Evolutionary conservation across 1,140 invertebrate genomes (phyloP).

Genomic region (Drosophila virilis): DNA sequence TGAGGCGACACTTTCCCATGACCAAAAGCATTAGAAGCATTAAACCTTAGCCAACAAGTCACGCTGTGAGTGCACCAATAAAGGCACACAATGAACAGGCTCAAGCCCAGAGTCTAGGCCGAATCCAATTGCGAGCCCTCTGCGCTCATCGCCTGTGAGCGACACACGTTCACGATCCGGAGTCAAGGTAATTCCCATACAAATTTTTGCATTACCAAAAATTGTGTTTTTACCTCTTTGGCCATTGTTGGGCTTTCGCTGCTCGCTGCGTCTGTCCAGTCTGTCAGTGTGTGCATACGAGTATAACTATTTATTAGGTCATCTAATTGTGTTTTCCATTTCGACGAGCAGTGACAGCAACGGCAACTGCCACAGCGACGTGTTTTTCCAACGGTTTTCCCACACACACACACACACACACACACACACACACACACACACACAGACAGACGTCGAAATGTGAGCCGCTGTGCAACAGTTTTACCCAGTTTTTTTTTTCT

Average conservation of each 20-base stretch:
- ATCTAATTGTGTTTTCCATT: slow-evolving; percentile 83
- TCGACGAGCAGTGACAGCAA: slow-evolving; percentile 50
- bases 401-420: slow-evolving; percentile 46
- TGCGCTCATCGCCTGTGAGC: slow-evolving; percentile 4
- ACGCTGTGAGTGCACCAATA: slow-evolving; percentile 75
- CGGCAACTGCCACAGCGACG: slow-evolving; percentile 27
- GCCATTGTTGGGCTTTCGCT: slow-evolving; percentile 45
- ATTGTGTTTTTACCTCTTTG: slow-evolving; percentile 54
- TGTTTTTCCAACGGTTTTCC: slow-evolving; percentile 75
- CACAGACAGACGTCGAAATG: slow-evolving; percentile 7
- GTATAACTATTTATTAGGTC: slow-evolving; percentile 76
- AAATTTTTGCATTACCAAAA: slow-evolving; percentile 73
- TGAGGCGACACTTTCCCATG: slow-evolving; percentile 68
- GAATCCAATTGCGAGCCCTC: slow-evolving; percentile 30
- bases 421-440: slow-evolving; percentile 8
- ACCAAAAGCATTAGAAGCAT: slow-evolving; percentile 64
- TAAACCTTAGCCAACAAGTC: slow-evolving; percentile 54
- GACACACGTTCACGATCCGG: slow-evolving; percentile 62
- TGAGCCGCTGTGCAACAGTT: slow-evolving; percentile 18
- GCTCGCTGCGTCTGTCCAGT: slow-evolving; percentile 14
- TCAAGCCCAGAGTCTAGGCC: slow-evolving; percentile 13
- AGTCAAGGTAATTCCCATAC: slow-evolving; percentile 81
- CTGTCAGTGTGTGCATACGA: slow-evolving; percentile 53
- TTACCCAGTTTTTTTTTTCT: slow-evolving; percentile 43
- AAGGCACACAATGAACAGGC: slow-evolving; percentile 57